Evolutionary conservation across 2,797 vertebrate genomes (phyloP), one percentile per base, ranked within the genome.

Genomic region (Sternotherus odoratus): DNA sequence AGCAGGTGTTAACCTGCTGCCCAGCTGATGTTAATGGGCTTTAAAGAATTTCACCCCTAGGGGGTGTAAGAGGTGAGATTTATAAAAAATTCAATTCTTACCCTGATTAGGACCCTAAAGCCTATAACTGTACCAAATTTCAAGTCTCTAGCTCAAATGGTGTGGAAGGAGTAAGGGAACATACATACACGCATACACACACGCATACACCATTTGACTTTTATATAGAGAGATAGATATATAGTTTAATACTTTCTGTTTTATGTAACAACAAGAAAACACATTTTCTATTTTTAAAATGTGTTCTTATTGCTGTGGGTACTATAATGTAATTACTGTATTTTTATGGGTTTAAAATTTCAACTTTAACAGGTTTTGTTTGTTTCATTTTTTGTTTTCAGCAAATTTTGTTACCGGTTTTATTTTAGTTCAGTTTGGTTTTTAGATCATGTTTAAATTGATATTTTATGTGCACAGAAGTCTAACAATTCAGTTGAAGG

Each of bases 391-490:
- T 50, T 91, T 92, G 51, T 49, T 85, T 90, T 91, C 86, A 51
- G 28, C 24, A 88, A 83, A 75, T 46, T 30, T 48, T 26, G 24
- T 28, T 30, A 46, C 48, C 28, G 11, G 74, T 84, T 80, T 0
- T 60, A 33, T 33, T 60, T 60, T 60, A 15, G 5, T 60, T 78
- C 57, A 87, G 6, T 17, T 72, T 3, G 4, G 83, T 4, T 49
- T 94, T 72, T 63, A 60, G 5, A 78, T 82, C 33, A n/a, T 77
- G 81, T 50, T 54, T 87, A 57, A 63, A 79, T 23, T 91, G 12
- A 33, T 15, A 74, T 86, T 91, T 89, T 92, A 10, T 85, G 30
- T 91, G 94, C 51, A 86, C n/a, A 77, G n/a, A 49, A 51, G n/a
- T 66, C 77, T 92, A 82, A 30, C 4, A 3, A 77, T 79, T 89